Base-by-base conservation (phyloP, 2,888 invertebrate genomes). In the Spilarctia lutea region DNA sequence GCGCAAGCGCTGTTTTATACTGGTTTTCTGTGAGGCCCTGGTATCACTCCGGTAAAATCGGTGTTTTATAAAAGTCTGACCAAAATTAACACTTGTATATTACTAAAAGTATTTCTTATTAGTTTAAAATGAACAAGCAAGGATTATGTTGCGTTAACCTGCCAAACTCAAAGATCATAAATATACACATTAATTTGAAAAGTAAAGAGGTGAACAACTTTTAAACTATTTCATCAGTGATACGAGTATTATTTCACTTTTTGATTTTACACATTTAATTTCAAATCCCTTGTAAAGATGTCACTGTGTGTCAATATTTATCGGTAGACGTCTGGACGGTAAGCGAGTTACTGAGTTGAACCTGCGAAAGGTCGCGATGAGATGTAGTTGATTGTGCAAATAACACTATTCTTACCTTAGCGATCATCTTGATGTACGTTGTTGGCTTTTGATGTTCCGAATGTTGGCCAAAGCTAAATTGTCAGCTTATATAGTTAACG, bases 401-500 rank as follows among this genome's bases (percentile, higher is more conserved):
- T 74, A 73, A 68, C 73, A 65, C 71, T 68, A 67, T 71, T 76
- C 89, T 91, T 88, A 92, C 92, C 92, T 92, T 92, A 85, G 91
- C 90, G 82, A 90, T 89, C 91, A 92, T 92, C 84, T 88, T 91
- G 88, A 84, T 87, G 85, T 84, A 75, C 76, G 73, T 85, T 81
- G 83, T 87, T 87, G 85, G 82, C 85, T 75, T 83, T 75, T 83
- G 77, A 86, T 79, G 86, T 81, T 87, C 87, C 82, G 89, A 92
- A 90, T 93, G 92, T 86, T 88, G 84, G 81, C 83, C 77, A 69
- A 79, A 85, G 76, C 80, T 86, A 88, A 88, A 86, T 78, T 86
- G 80, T 86, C 87, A 85, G 87, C 90, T 93, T 92, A 89, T 93
- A 92, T 93, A 93, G 86, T 88, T 85, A 86, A 87, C 83, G 78